These are phyloP conservation scores for Crossocerus cetratus DNA, from an alignment of 2,888 invertebrate species.

Conservation along the genomic window DNA sequence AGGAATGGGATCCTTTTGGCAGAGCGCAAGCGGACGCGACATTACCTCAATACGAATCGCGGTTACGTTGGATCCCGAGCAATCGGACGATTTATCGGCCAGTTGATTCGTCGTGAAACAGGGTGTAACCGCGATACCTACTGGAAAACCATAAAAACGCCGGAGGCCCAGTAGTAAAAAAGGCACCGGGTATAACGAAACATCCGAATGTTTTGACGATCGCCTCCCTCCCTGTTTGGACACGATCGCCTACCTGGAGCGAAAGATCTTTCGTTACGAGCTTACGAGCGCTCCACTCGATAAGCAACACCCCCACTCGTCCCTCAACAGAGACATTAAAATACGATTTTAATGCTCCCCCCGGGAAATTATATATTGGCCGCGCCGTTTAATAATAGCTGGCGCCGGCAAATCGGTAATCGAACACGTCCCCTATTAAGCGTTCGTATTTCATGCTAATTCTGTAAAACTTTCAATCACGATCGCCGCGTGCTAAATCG, in stretches of 20 bases:
- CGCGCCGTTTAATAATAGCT: background rate
- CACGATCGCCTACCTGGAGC: too few species aligned
- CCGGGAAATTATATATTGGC: background rate
- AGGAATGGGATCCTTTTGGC: conserved; percentile 30
- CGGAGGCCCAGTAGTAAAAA: conserved; percentile 32
- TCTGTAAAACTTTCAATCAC: background rate
- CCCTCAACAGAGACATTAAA: background rate
- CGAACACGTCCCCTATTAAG: background rate
- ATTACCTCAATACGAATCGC: background rate
- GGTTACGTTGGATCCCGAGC: conserved; percentile 5
- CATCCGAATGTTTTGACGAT: conserved; percentile 27
- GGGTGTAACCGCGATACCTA: conserved; percentile 7
- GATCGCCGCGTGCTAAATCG: background rate
- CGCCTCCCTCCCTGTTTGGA: background rate
- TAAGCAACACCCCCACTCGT: too few species aligned
- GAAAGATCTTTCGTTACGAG: too few species aligned
- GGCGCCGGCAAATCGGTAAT: background rate
- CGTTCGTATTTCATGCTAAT: background rate
- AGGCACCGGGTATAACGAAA: conserved; percentile 17
- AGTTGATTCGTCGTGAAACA: conserved; percentile 16
- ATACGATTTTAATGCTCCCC: background rate
- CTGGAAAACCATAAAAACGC: conserved; percentile 35
- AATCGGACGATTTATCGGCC: conserved; percentile 36
- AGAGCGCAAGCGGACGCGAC: background rate
- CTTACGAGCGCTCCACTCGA: too few species aligned